phyloP scores from a whole-genome alignment of 2,888 invertebrate species.

The Drosophila histrio region DNA sequence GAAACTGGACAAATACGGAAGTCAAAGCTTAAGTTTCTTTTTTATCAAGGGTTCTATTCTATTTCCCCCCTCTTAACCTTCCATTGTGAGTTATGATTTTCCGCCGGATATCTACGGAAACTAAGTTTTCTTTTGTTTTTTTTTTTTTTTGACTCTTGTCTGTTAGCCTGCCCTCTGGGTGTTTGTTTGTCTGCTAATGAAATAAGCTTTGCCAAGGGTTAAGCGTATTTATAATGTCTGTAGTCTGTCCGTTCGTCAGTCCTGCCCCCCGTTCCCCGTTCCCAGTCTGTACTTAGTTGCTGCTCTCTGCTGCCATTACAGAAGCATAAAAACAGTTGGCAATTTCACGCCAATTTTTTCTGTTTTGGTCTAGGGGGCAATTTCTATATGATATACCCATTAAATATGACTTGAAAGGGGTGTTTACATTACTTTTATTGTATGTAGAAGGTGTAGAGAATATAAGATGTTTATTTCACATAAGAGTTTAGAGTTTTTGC shows the following conservation, averaged over 20 bases:
- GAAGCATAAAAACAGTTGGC: slow-evolving; percentile 74
- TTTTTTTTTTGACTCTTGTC: slow-evolving; percentile 19
- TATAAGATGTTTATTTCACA: too few species aligned
- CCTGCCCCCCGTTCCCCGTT: not conserved
- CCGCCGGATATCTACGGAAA: slow-evolving; percentile 81
- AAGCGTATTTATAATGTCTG: slow-evolving; percentile 74
- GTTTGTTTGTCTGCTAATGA: slow-evolving; percentile 76
- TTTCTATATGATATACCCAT: slow-evolving; percentile 30
- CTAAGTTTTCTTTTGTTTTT: slow-evolving; percentile 41
- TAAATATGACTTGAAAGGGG: not conserved
- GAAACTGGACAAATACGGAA: slow-evolving; percentile 45
- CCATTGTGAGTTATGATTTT: slow-evolving; percentile 82
- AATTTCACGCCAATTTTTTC: slow-evolving; percentile 84
- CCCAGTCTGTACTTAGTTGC: slow-evolving; percentile 7
- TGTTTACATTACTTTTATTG: too few species aligned
- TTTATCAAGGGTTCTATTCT: slow-evolving; percentile 29
- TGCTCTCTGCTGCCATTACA: slow-evolving; percentile 24
- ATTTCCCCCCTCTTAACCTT: slow-evolving; percentile 34
- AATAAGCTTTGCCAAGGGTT: slow-evolving; percentile 82
- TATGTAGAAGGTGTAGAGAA: too few species aligned
- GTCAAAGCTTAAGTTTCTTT: slow-evolving; percentile 42
- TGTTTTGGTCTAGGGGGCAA: slow-evolving; percentile 27
- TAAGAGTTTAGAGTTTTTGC: too few species aligned
- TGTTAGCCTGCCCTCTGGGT: slow-evolving; percentile 25
- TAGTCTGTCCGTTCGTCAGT: slow-evolving; percentile 8